A percentile compares a stretch with the other conserved stretches of the same genome.
Evolutionary conservation across 2,888 invertebrate species (phyloP).

Genomic region (Imbricaverruca yamaguchii): DNA sequence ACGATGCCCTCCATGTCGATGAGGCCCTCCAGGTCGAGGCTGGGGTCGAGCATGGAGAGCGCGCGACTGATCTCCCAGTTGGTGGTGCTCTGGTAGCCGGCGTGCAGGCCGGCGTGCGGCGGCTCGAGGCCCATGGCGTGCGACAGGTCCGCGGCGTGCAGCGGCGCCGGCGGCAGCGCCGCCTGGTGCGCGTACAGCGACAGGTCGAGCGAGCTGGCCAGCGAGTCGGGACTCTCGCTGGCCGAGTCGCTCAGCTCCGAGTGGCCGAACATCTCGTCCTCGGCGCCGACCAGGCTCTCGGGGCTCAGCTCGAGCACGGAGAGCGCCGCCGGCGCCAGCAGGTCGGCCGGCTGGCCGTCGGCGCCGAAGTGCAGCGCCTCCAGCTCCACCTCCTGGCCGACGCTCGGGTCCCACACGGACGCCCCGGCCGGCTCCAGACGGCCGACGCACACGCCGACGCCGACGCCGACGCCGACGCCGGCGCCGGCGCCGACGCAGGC

Average conservation of each 20-base stretch:
- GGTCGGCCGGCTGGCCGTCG: slow-evolving; percentile 4
- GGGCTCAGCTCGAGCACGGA: slow-evolving; percentile 32
- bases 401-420: slow-evolving; percentile 14
- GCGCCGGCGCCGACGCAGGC: not conserved
- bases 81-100: not conserved
- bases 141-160: not conserved
- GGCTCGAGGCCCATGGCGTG: not conserved
- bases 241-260: slow-evolving; percentile 33
- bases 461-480: slow-evolving; percentile 19
- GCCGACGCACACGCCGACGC: not conserved
- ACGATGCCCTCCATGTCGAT: slow-evolving; percentile 32
- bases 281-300: slow-evolving; percentile 29
- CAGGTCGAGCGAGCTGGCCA: slow-evolving; percentile 30
- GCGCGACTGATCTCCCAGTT: slow-evolving; percentile 32
- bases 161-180: slow-evolving; percentile 7
- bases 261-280: slow-evolving; percentile 32
- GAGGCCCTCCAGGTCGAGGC: slow-evolving; percentile 33
- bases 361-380: slow-evolving; percentile 27
- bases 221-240: slow-evolving; percentile 31
- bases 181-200: not conserved
- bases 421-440: slow-evolving; percentile 9
- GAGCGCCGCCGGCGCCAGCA: slow-evolving; percentile 25
- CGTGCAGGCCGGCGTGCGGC: not conserved
- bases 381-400: slow-evolving; percentile 24
- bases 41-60: slow-evolving; percentile 32